A percentile compares a stretch with the other conserved stretches of the same genome.
Conservation (phyloP, 2,113 vertebrate species). For the Catharus minimus region DNA sequence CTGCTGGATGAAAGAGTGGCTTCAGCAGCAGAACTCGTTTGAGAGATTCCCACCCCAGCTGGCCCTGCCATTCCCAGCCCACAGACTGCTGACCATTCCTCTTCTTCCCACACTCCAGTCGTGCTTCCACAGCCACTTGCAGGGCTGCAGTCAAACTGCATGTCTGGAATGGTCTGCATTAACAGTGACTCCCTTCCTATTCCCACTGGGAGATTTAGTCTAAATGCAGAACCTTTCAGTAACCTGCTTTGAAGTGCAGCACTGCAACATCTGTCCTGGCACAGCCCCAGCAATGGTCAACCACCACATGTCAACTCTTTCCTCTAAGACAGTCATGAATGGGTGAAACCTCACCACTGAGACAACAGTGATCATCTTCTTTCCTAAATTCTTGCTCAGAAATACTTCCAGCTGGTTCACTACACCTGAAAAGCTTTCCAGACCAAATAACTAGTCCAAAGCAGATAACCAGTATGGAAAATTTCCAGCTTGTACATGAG, state of each 20-base stretch:
- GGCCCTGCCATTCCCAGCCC: neutral
- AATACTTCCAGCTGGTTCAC: neutral
- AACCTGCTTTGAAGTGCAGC: neutral
- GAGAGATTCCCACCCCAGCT: neutral
- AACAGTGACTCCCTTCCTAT: neutral
- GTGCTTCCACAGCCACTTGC: rapidly evolving
- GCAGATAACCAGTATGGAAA: neutral
- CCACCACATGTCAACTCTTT: neutral
- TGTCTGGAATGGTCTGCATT: rapidly evolving
- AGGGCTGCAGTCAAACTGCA: neutral
- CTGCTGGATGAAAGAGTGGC: neutral
- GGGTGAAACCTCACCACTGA: neutral
- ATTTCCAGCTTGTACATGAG: neutral
- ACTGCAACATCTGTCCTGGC: neutral
- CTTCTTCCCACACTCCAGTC: neutral
- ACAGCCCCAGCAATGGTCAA: neutral
- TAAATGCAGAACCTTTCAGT: neutral
- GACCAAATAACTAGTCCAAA: neutral
- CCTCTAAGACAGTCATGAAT: rapidly evolving
- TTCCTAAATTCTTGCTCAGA: neutral
- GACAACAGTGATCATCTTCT: neutral
- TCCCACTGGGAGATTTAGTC: neutral
- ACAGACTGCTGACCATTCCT: neutral
- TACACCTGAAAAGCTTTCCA: neutral
- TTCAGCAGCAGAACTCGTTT: neutral